phyloP scores from a whole-genome alignment of 2,113 vertebrate genomes.

The Catagonus wagneri region DNA sequence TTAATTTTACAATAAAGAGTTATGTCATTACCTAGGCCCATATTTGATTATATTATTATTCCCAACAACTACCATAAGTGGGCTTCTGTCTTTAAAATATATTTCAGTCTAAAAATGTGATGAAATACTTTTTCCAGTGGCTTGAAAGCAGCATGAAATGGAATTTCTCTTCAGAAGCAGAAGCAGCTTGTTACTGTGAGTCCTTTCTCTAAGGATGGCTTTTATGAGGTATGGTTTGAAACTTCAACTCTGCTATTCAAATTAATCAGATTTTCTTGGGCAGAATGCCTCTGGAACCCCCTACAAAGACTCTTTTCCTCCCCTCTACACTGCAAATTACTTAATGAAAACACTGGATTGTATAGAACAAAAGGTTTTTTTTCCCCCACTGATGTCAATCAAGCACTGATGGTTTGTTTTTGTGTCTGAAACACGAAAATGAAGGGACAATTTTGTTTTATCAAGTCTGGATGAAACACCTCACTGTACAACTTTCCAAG shows the following conservation, averaged over 20 bases:
- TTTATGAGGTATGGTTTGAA: conserved; percentile 40
- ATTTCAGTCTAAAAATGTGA: not conserved
- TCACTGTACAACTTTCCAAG: conserved; percentile 36
- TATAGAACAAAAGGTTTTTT: conserved; percentile 60
- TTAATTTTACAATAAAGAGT: not conserved
- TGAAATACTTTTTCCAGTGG: not conserved
- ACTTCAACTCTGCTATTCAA: conserved; percentile 25
- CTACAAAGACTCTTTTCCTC: conserved; percentile 50
- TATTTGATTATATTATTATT: not conserved
- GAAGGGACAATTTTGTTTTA: conserved; percentile 50
- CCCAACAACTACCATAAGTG: not conserved
- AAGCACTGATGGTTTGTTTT: conserved; percentile 63
- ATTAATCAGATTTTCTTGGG: conserved; percentile 64
- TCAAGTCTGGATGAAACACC: conserved; percentile 66
- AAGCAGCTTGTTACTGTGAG: not conserved
- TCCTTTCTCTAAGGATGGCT: conserved; percentile 28
- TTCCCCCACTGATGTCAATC: not conserved
- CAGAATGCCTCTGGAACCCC: not conserved
- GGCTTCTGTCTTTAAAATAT: conserved; percentile 2
- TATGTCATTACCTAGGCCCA: not conserved
- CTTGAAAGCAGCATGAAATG: not conserved
- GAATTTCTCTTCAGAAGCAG: conserved; percentile 49
- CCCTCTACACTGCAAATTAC: conserved; percentile 48
- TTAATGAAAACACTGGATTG: conserved; percentile 66
- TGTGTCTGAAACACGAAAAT: conserved; percentile 72